Percentiles rank a stretch among this genome's conserved stretches.
Evolutionary conservation across 92 coral and sea anemone genomes (phyloP).

Genomic region (Umimayanthus chanpuru): DNA sequence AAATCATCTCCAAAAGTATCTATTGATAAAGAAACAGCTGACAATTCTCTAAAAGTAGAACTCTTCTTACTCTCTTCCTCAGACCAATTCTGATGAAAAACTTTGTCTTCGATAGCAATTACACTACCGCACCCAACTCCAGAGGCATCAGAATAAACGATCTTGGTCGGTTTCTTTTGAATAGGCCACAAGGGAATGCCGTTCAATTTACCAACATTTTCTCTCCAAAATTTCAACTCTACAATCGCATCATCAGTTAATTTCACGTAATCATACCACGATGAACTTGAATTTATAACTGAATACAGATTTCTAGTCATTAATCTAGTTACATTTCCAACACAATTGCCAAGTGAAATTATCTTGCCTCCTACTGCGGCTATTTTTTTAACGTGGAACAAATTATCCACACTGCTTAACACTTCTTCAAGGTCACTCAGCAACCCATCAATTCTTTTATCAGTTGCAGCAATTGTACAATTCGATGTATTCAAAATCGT

Average conservation of each 20-base stretch:
- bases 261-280: slow-evolving; percentile 46
- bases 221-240: slow-evolving; percentile 49
- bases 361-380: slow-evolving; percentile 51
- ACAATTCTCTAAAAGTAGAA: slow-evolving; percentile 59
- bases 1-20: slow-evolving; percentile 42
- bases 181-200: slow-evolving; percentile 55
- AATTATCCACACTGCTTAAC: too few relatives aligned
- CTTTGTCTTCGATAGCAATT: slow-evolving; percentile 48
- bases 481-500: slow-evolving; percentile 52
- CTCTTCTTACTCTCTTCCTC: slow-evolving; percentile 48
- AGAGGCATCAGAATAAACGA: slow-evolving; percentile 58
- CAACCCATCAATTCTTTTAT: slow-evolving; percentile 41
- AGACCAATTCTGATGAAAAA: slow-evolving; percentile 73
- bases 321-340: slow-evolving; percentile 57
- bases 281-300: slow-evolving; percentile 47
- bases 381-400: slow-evolving; percentile 40
- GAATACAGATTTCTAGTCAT: slow-evolving; percentile 60
- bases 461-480: slow-evolving; percentile 46
- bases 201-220: slow-evolving; percentile 33
- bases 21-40: slow-evolving; percentile 55
- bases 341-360: slow-evolving; percentile 51
- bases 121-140: slow-evolving; percentile 41
- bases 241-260: slow-evolving; percentile 18
- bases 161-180: slow-evolving; percentile 33
- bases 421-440: slow-evolving; percentile 29